These are phyloP conservation scores for Teleogryllus occipitalis DNA, from an alignment of 1,140 invertebrate species.

Conservation along the genomic window DNA sequence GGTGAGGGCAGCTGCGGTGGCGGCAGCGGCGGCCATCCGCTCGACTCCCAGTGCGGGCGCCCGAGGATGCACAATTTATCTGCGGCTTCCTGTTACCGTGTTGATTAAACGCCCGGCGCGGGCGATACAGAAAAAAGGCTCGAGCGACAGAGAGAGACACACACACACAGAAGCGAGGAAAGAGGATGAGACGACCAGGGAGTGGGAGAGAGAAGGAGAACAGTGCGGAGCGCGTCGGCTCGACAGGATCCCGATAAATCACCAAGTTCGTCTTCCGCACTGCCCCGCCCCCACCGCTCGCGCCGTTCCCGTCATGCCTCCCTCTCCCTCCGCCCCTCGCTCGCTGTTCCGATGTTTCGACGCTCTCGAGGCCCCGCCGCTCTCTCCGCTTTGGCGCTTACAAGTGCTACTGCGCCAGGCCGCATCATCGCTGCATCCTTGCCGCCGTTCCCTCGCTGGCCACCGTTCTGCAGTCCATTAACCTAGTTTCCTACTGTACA, in stretches of 20 bases:
- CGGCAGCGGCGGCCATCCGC: neutral
- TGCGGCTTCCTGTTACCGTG: neutral
- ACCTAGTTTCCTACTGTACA: too few species aligned
- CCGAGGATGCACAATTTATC: neutral
- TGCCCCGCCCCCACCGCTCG: too few species aligned
- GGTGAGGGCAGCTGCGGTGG: neutral
- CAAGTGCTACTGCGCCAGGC: too few species aligned
- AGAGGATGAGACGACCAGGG: too few species aligned
- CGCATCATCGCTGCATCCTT: too few species aligned
- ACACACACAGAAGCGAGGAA: too few species aligned
- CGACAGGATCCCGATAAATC: neutral
- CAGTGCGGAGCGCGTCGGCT: neutral
- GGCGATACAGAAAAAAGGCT: neutral
- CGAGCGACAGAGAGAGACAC: neutral
- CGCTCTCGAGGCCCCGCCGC: too few species aligned
- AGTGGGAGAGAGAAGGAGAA: neutral
- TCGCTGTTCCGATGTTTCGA: too few species aligned
- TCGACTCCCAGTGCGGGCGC: neutral
- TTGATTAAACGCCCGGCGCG: neutral
- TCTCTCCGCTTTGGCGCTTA: too few species aligned
- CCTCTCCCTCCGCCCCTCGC: too few species aligned
- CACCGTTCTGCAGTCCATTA: too few species aligned
- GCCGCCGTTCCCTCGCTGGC: too few species aligned
- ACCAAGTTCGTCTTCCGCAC: neutral
- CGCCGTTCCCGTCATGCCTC: neutral